Base-by-base conservation (phyloP, 1,140 invertebrate species). In the Trichogramma pretiosum region DNA sequence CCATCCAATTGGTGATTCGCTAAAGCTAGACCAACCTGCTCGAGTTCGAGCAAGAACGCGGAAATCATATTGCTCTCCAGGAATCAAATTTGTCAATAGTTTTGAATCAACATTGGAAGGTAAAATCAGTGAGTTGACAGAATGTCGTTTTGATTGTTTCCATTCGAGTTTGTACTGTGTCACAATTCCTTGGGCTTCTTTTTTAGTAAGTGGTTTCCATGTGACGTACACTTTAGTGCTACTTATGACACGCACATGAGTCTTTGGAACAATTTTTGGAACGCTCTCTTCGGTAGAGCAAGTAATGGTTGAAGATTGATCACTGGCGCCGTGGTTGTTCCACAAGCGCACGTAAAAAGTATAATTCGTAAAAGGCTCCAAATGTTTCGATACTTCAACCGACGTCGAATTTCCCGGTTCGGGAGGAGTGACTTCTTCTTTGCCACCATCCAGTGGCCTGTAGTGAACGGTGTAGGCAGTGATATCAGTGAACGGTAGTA, bases 331-430 rank as follows among this genome's bases (percentile, higher is more conserved):
- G 58, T 70, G 72, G 51, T 72, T 73, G 57, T 73, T 77, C 67
- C 78, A 84, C 18, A 77, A 73, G 46, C 79, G 68, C 28, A 84
- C 70, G 54, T 79, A 83, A 59, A 83, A 79, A 16, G 77, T 77
- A 56, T 84, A 84, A 66, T 81, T 82, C 48, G 80, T 83, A 68
- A 71, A 80, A 4, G 77, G 77, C 56, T 74, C 71, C 34, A 83
- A 68, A 48, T 74, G 71, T 46, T 76, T 70, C 7, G 71, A 67
- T 13, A 76, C 58, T 55, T 79, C 66, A 36, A 74, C 60, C 21
- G 68, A 69, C 33, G 70, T 73, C 37, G 74, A 69, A 64, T 80
- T 74, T 26, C 69, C 63, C 51, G 74, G 63, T 55, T 73, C 63
- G 14, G 65, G 64, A 8, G 61, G 63, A 24, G 66, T 67, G 38